Conservation (phyloP, 1,140 invertebrate species). For the Saccostrea echinata region DNA sequence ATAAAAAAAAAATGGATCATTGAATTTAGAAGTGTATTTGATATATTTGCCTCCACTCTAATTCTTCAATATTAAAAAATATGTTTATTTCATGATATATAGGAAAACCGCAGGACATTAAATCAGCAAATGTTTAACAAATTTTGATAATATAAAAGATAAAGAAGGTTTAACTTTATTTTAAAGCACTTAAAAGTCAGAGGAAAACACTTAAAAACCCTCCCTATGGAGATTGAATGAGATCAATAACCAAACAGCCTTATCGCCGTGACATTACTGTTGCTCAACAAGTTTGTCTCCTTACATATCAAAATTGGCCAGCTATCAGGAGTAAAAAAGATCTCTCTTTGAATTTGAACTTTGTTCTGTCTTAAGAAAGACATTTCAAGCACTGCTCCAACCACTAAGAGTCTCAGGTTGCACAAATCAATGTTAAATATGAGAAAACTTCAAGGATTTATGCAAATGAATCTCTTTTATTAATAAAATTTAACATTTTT, state of each 20-base stretch:
- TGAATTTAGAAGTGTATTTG: not conserved
- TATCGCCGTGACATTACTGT: conserved; percentile 16
- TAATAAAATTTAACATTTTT: not conserved
- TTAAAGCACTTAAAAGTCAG: conserved; percentile 24
- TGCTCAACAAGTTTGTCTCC: conserved; percentile 31
- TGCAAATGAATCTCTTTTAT: not conserved
- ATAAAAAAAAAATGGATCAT: not conserved
- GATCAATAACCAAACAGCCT: conserved; percentile 29
- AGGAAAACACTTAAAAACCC: conserved; percentile 27
- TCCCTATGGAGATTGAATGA: not conserved
- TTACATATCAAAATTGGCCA: not conserved
- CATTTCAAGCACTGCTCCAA: conserved; percentile 23
- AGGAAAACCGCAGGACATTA: not conserved
- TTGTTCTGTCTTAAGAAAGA: conserved; percentile 17
- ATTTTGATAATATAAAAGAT: conserved; percentile 15
- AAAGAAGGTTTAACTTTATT: conserved; percentile 33
- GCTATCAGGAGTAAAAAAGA: conserved; percentile 1
- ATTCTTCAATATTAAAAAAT: not conserved
- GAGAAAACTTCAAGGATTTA: not conserved
- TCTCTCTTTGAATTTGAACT: conserved; percentile 8
- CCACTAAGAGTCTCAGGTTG: conserved; percentile 19
- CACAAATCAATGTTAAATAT: not conserved
- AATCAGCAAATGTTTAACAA: conserved; percentile 4
- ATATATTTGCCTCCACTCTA: not conserved
- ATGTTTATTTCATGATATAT: not conserved